Evolutionary conservation across 2,888 invertebrate species (phyloP), one percentile per base, ranked within the genome.

Genomic region (Lasioglossum oenotherae): DNA sequence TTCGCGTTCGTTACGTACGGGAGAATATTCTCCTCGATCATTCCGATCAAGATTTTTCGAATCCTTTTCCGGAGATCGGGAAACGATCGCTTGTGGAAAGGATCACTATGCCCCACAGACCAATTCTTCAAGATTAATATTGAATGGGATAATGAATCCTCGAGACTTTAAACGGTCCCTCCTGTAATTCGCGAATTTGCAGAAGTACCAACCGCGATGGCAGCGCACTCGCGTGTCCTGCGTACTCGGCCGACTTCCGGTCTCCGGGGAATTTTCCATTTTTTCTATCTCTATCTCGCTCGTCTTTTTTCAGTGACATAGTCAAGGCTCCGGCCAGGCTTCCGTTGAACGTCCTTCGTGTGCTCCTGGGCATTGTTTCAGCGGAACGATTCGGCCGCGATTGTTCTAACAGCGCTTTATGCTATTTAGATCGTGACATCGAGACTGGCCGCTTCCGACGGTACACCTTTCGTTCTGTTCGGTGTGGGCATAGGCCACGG

Each of bases 191-290:
- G 8, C 72, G 53, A 60, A 74, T 67, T 78, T 74, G 5, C 10
- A 35, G 74, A n/a, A 67, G 49, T 57, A 69, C n/a, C 69, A 53
- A 67, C 27, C 35, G n/a, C 35, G 35, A 35, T 6, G n/a, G 8
- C 14, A 6, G 23, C 16, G 64, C 23, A n/a, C 41, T 81, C 81
- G 78, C 78, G 73, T 78, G 78, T 77, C 81, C 78, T 19, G 41
- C 46, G 35, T 27, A 69, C 57, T 27, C 69, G 35, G 53, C 35
- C 82, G 69, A 79, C 74, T 79, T 82, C 82, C 82, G 80, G 23
- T 23, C 64, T 53, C 69, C 64, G 38, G 53, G 78, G 74, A 74
- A 82, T 82, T 78, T 78, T 82, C 81, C 74, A 57, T 53, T 31
- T 78, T 60, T 44, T n/a, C 67, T 60, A 4, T 49, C 31, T 44